Conservation (phyloP, 2,888 invertebrate genomes). For the Melipona beecheii region DNA sequence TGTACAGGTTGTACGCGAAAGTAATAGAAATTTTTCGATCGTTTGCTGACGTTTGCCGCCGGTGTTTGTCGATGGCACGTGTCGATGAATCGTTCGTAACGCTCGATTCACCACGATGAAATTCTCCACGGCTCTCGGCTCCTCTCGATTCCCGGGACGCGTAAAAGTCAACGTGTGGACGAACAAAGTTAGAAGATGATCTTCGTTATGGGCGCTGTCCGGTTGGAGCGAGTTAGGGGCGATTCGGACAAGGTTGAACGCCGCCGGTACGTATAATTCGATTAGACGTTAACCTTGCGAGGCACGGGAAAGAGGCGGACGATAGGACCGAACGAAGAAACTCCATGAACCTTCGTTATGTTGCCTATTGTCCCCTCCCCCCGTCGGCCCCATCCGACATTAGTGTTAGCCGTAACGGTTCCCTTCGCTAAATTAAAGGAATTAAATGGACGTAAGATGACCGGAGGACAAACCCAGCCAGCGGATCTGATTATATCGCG, state of each 20-base stretch:
- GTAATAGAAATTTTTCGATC: background rate
- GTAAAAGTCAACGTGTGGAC: slow-evolving; percentile 17
- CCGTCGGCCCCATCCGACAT: slow-evolving; percentile 60
- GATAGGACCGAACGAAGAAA: slow-evolving; percentile 70
- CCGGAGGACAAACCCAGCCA: slow-evolving; percentile 65
- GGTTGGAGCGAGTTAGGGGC: slow-evolving; percentile 55
- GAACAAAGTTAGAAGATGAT: slow-evolving; percentile 60
- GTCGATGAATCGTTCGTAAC: background rate
- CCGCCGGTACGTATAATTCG: slow-evolving; percentile 80
- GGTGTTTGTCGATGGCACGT: background rate
- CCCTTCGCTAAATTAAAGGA: slow-evolving; percentile 81
- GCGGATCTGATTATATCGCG: slow-evolving; percentile 74
- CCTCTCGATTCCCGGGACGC: slow-evolving; percentile 12
- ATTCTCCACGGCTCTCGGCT: slow-evolving; percentile 2
- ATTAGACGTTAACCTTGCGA: slow-evolving; percentile 80
- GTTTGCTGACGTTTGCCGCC: background rate
- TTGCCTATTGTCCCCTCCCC: slow-evolving; percentile 77
- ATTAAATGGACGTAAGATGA: slow-evolving; percentile 80
- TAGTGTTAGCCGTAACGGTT: slow-evolving; percentile 81
- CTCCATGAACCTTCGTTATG: slow-evolving; percentile 82
- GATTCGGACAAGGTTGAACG: slow-evolving; percentile 68
- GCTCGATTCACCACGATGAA: slow-evolving; percentile 9
- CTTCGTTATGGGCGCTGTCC: slow-evolving; percentile 50
- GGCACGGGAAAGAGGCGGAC: slow-evolving; percentile 72
- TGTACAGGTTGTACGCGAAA: background rate